Evolutionary conservation across 2,797 vertebrate genomes (phyloP), one percentile per base, ranked within the genome.

Genomic region (Microchirus variegatus): DNA sequence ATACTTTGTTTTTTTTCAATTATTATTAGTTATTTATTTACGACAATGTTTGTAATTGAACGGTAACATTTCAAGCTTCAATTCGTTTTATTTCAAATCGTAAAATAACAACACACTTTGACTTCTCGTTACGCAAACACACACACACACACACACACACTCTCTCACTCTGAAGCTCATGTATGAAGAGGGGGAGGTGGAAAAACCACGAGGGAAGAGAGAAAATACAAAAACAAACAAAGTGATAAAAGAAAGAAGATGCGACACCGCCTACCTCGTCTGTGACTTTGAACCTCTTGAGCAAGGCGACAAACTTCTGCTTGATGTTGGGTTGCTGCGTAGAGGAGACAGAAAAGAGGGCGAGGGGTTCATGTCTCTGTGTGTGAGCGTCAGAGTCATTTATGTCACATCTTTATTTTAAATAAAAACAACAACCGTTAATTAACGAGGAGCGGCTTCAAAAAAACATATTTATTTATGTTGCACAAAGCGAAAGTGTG

Each of bases 301-400:
- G 91, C 85, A 98, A 82, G 66, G 97, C 96, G 60, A 98, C 96
- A 73, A 98, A 97, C 89, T 98, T 98, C 93, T 98, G 96, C 83
- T 98, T 98, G 90, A 98, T 98, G 92, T 98, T 98, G 45, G 96
- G 97, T 94, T 98, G 97, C 92, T 93, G 81, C 6, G 42, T 57
- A 68, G 3, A 22, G 57, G 61, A 43, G 31, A 31, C 31, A 55
- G 44, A 57, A 31, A 7, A 58, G 1, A 19, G 14, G 26, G 48
- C 15, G 40, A 22, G 18, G 48, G 44, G 38, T 16, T 62, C 22
- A 46, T 53, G 16, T 54, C 40, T 40, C 46, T 53, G 48, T 26
- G 45, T n/a, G n/a, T 55, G 51, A 43, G 47, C 66, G 13, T 49
- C 19, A 26, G 26, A 26, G 26, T 3, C 26, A 26, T 26, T 26